Base-by-base conservation (phyloP, 2,797 vertebrate species). In the Esox masquinongy region DNA sequence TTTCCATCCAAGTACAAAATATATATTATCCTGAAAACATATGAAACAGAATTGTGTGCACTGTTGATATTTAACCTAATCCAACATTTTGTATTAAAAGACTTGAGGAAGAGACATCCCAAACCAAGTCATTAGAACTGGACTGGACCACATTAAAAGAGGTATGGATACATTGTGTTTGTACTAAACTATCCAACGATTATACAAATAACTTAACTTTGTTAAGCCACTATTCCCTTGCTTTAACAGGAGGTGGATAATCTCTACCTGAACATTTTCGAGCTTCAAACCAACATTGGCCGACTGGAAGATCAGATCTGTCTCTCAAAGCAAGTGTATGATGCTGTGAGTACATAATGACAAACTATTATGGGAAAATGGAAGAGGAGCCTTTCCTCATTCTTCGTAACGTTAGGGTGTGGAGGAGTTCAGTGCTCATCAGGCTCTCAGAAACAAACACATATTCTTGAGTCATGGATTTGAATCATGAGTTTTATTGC, bases 311-410 rank as follows among this genome's bases (percentile, higher is more conserved):
- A 91, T 76, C 89, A 92, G 51, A 89, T 91, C 59, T 17, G 70
- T 73, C 78, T 91, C 29, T 89, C 90, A 73, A 92, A 91, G 77
- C 89, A 92, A 79, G 77, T 92, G 49, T 92, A 91, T 63, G 88
- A 91, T 15, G 81, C 85, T 75, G 90, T 92, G 78, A 92, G 90
- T 91, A 77, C n/a, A 29, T 11, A 24, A 24, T 3, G 36, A 63
- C 31, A 74, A 16, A 16, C 11, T 24, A 24, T 43, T 59, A 36
- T 12, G 9, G 12, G 12, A 47, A 11, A 73, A 22, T 61, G 53
- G 6, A 36, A 19, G 2, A 36, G n/a, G 34, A 34, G 34, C 2
- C 2, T 17, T 16, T 22, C n/a, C 12, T 19, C 19, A 26, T 72
- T 14, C 29, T 26, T 16, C 1, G 34, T 50, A 39, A 1, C 4